phyloP scores from a whole-genome alignment of 2,888 invertebrate genomes.

The Eupeodes luniger region DNA sequence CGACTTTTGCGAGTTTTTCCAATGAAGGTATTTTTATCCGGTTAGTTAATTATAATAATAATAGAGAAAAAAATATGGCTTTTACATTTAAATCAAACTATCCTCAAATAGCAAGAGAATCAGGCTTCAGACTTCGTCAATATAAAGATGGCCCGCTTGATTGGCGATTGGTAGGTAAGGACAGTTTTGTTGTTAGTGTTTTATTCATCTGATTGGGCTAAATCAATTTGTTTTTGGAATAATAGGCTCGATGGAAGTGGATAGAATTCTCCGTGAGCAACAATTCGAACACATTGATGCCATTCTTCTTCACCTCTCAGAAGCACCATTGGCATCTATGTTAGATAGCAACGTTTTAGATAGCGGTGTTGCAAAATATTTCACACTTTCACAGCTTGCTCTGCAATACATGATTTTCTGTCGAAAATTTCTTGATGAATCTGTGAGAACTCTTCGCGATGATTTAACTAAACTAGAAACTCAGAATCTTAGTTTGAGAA shows the following conservation, averaged over 20 bases:
- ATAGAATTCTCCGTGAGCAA: conserved; percentile 81
- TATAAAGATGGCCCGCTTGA: conserved; percentile 82
- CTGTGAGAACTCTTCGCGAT: conserved; percentile 80
- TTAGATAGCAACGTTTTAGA: conserved; percentile 82
- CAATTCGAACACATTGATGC: conserved; percentile 82
- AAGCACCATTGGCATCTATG: conserved; percentile 81
- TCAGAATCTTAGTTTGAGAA: conserved; percentile 80
- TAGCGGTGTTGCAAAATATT: conserved; percentile 83
- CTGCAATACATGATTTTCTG: conserved; percentile 83
- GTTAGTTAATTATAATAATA: background rate
- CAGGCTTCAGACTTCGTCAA: conserved; percentile 82
- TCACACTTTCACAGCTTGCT: conserved; percentile 82
- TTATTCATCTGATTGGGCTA: background rate
- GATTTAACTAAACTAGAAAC: conserved; percentile 79
- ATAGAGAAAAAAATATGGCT: conserved; percentile 31
- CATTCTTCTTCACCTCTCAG: conserved; percentile 81
- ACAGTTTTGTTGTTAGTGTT: background rate
- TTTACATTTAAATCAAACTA: conserved; percentile 80
- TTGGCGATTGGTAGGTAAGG: conserved; percentile 82
- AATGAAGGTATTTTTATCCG: background rate
- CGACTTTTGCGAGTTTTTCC: too few relatives aligned
- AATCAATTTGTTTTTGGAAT: background rate
- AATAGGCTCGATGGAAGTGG: conserved; percentile 82
- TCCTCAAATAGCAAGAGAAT: conserved; percentile 82
- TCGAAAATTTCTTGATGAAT: conserved; percentile 82